A percentile compares a stretch with the other conserved stretches of the same genome.
Evolutionary conservation across 2,888 invertebrate genomes (phyloP).

Genomic region (Napeogenes sylphis): DNA sequence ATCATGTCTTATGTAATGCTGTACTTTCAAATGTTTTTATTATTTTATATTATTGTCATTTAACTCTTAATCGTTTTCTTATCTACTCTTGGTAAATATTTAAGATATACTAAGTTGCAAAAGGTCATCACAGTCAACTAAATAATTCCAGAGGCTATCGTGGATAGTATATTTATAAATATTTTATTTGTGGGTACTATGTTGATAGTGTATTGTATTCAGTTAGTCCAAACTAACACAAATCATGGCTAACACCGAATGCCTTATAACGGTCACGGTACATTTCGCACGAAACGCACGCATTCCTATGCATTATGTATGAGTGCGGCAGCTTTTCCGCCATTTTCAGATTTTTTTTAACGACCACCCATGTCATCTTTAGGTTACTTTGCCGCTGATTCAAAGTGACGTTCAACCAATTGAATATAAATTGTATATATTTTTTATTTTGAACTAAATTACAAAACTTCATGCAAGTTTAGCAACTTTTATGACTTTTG

Average conservation of each 20-base stretch:
- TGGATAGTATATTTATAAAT: not conserved
- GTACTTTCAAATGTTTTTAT: conserved; percentile 22
- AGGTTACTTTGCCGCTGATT: conserved; percentile 19
- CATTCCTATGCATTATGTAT: conserved; percentile 69
- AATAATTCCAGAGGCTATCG: not conserved
- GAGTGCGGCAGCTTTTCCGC: conserved; percentile 59
- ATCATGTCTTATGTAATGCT: conserved; percentile 17
- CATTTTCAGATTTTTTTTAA: conserved; percentile 55
- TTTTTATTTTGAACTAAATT: no score
- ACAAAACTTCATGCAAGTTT: no score
- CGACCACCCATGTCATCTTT: conserved; percentile 31
- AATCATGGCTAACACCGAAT: conserved; percentile 13
- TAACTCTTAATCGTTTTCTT: not conserved
- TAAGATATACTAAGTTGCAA: not conserved
- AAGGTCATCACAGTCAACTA: not conserved
- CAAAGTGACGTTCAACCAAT: not conserved
- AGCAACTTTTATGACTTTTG: no score
- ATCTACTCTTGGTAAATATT: not conserved
- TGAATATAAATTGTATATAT: not conserved
- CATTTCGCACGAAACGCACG: conserved; percentile 61
- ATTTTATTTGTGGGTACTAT: conserved; percentile 7
- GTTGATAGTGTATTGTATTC: conserved; percentile 16
- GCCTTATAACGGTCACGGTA: conserved; percentile 37
- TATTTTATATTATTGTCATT: conserved; percentile 10
- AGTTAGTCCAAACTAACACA: conserved; percentile 16